A percentile compares a stretch with the other conserved stretches of the same genome.
Evolutionary conservation across 2,797 vertebrate genomes (phyloP).

Genomic region (Pangasius krempfi): DNA sequence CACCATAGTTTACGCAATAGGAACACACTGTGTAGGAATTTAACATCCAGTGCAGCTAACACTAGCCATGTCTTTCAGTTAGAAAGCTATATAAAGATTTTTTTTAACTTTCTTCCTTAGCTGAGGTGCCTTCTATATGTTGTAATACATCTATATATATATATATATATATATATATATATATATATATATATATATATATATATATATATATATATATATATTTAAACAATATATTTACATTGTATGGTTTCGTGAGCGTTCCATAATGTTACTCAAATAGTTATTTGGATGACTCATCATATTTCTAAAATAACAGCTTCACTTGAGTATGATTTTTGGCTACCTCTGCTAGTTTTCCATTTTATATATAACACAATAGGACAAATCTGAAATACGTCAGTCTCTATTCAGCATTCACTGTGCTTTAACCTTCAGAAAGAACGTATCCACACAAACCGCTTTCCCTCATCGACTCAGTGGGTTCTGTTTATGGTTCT

Average conservation of each 20-base stretch:
- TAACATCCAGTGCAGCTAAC: not conserved
- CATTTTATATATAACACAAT: not conserved
- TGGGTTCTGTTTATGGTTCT: constrained; percentile 36
- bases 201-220: not conserved
- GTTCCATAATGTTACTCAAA: not conserved
- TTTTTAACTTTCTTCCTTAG: not conserved
- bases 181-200: not conserved
- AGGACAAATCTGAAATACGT: not conserved
- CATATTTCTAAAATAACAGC: not conserved
- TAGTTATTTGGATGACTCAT: not conserved
- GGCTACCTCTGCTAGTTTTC: not conserved
- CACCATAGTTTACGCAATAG: not conserved
- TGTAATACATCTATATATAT: not conserved
- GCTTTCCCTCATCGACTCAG: constrained; percentile 22
- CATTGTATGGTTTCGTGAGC: not conserved
- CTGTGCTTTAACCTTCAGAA: not conserved
- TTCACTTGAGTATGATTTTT: not conserved
- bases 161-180: not conserved
- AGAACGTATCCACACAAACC: constrained; percentile 11
- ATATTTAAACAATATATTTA: not conserved
- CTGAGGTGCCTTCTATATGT: not conserved
- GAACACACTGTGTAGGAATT: not conserved
- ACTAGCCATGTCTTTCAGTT: not conserved
- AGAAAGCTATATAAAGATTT: not conserved
- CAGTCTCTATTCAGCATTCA: not conserved